Evolutionary conservation across 2,797 vertebrate genomes (phyloP).

Genomic region (Tokudaia muenninki): DNA sequence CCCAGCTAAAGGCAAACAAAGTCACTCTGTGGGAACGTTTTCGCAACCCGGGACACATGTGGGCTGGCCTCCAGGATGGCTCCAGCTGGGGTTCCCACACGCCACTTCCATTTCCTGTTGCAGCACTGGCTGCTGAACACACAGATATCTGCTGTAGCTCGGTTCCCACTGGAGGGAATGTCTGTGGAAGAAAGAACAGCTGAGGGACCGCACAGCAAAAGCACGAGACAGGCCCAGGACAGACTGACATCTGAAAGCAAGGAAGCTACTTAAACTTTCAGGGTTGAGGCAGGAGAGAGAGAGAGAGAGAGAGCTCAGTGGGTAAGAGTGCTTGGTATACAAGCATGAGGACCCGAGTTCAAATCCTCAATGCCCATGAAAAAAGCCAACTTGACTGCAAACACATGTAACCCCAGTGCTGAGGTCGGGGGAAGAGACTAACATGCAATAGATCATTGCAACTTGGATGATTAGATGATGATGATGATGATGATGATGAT

Average conservation of each 20-base stretch:
- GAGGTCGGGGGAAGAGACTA: neutral
- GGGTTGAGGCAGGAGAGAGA: neutral
- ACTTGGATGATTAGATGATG: neutral
- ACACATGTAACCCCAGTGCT: neutral
- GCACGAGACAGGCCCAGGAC: fast-evolving
- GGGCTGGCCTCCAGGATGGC: neutral
- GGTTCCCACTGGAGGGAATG: neutral
- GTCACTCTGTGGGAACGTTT: constrained; percentile 63
- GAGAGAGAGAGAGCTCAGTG: neutral
- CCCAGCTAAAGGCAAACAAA: constrained; percentile 70
- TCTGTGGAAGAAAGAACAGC: neutral
- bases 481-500: too few relatives aligned
- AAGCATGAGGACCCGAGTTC: neutral
- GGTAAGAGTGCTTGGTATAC: neutral
- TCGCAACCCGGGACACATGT: constrained; percentile 25
- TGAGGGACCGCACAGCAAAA: neutral
- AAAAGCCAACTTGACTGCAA: neutral
- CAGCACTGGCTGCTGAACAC: neutral
- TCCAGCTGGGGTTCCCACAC: neutral
- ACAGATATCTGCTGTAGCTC: neutral
- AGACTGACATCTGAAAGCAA: neutral
- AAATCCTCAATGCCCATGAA: neutral
- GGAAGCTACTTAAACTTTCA: neutral
- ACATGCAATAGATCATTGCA: neutral
- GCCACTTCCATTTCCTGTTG: constrained; percentile 44